Base-by-base conservation (phyloP, 2,888 invertebrate genomes). In the Adineta ricciae region DNA sequence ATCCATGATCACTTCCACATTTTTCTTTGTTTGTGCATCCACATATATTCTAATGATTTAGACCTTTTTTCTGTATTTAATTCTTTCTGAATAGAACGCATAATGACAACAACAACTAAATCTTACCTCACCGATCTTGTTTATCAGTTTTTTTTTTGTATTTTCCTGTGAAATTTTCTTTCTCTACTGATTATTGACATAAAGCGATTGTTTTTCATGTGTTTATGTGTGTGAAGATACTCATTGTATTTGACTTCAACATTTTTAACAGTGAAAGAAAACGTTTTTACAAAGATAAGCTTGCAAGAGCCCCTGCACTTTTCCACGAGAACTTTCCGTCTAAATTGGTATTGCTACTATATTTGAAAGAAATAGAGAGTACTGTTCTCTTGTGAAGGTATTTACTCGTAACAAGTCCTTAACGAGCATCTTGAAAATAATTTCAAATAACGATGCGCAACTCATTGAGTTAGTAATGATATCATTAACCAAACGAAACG, bases 91-190 rank as follows among this genome's bases (percentile, higher is more conserved):
- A 56, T 27, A 38, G 2, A 4, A 54, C 11, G n/a, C n/a, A n/a
- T 24, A 36, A 54, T n/a, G 24, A 36, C 27, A 84, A 38, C 32
- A 84, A 84, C n/a, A 32, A 36, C n/a, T 27, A 84, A 46, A n/a
- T n/a, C n/a, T 84, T 46, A 24, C 41, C 38, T 84, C 14, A 41
- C 36, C 52, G 32, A 32, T 32, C 32, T 46, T n/a, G 54, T 14
- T 21, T 32, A 52, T 11, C 56, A 32, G n/a, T n/a, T 38, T 84
- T 50, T 84, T 50, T 19, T 50, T 50, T 56, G 56, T 56, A 56
- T 56, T n/a, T 27, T n/a, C 27, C n/a, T 56, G 27, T 83, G 52
- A 86, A 83, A 86, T 16, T 41, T 19, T 9, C 8, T 83, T 85
- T 56, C 72, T 41, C 83, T 56, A n/a, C 2, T 56, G 56, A 56